These are phyloP conservation scores for Lemur catta DNA, from an alignment of 2,797 vertebrate genomes.

Conservation along the genomic window DNA sequence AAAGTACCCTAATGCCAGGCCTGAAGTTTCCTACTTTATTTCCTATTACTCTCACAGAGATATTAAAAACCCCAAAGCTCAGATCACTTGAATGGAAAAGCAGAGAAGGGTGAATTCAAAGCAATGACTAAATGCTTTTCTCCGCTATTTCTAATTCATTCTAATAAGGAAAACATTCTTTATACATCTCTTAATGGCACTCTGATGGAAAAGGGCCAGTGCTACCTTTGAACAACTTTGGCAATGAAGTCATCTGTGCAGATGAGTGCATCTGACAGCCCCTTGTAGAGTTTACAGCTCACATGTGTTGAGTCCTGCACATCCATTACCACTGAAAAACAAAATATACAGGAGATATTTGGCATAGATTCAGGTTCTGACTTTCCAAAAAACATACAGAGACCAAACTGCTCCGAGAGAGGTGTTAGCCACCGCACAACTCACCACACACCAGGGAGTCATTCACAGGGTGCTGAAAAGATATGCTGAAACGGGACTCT, in stretches of 20 bases:
- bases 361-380: slow-evolving; percentile 33
- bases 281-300: slow-evolving; percentile 97
- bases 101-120: slow-evolving; percentile 41
- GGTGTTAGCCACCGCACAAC: slow-evolving; percentile 63
- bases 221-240: slow-evolving; percentile 97
- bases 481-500: slow-evolving; percentile 96
- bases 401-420: not conserved
- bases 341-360: slow-evolving; percentile 60
- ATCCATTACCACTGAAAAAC: slow-evolving; percentile 95
- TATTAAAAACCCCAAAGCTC: not conserved
- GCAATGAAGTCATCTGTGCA: slow-evolving; percentile 99
- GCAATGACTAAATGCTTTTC: slow-evolving; percentile 29
- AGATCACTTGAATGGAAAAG: slow-evolving; percentile 13
- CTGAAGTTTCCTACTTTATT: slow-evolving; percentile 34
- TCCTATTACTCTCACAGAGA: not conserved
- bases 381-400: not conserved
- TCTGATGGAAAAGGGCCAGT: slow-evolving; percentile 42
- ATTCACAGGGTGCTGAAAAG: slow-evolving; percentile 98
- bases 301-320: slow-evolving; percentile 97
- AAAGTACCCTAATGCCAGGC: not conserved
- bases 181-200: slow-evolving; percentile 23
- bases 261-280: slow-evolving; percentile 96
- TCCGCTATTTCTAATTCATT: slow-evolving; percentile 45
- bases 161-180: slow-evolving; percentile 16
- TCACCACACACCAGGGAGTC: slow-evolving; percentile 98